Evolutionary conservation across 2,113 vertebrate genomes (phyloP).

Genomic region (Sprattus sprattus): DNA sequence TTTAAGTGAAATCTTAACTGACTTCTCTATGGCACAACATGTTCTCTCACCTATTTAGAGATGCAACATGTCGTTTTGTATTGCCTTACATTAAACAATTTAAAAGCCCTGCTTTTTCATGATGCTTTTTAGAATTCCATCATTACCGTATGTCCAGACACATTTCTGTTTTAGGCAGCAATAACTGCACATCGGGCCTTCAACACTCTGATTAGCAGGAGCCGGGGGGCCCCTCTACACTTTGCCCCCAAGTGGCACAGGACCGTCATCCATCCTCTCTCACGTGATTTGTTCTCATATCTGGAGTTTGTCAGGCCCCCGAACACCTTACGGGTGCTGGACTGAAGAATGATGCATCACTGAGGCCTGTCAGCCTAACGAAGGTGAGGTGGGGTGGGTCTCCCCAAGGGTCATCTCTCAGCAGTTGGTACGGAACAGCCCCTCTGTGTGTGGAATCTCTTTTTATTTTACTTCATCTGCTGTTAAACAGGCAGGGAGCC

Average conservation of each 20-base stretch:
- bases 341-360: background rate
- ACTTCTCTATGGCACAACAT: no score
- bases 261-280: background rate
- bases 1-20: no score
- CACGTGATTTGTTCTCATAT: conserved; percentile 14
- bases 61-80: background rate
- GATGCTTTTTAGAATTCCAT: background rate
- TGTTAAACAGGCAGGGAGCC: conserved; percentile 4
- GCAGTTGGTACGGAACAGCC: background rate
- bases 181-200: background rate
- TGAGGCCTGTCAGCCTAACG: background rate
- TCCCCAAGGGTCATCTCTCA: background rate
- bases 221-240: background rate
- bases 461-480: background rate
- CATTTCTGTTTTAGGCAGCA: background rate
- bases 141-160: background rate
- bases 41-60: no score
- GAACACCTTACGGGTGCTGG: background rate
- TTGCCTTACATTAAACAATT: background rate
- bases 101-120: background rate
- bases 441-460: background rate
- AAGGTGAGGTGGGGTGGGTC: background rate
- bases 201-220: background rate
- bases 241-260: background rate
- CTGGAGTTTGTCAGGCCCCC: background rate